Evolutionary conservation across 2,888 invertebrate genomes (phyloP).

Genomic region (Orthosia incerta): DNA sequence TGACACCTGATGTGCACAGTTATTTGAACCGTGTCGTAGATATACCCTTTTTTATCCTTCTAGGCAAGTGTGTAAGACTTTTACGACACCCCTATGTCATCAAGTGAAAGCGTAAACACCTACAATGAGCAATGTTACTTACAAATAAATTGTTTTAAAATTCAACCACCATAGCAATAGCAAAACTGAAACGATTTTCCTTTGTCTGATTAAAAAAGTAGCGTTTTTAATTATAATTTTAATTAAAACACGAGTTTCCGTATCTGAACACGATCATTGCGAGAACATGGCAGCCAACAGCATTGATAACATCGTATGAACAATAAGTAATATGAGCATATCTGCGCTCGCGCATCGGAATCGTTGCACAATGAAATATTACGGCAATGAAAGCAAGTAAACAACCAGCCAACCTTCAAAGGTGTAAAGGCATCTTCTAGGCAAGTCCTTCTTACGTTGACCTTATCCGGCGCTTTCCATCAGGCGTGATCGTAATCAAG

Average conservation of each 20-base stretch:
- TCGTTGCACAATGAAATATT: slow-evolving; percentile 38
- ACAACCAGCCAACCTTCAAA: background rate
- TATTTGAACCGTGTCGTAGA: too few species aligned
- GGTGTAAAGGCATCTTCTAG: too few species aligned
- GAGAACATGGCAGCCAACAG: slow-evolving; percentile 38
- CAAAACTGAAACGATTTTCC: slow-evolving; percentile 14
- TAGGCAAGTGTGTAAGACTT: background rate
- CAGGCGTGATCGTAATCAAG: too few species aligned
- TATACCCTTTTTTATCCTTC: too few species aligned
- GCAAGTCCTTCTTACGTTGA: too few species aligned
- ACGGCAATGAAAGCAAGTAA: slow-evolving; percentile 33
- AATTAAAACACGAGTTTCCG: slow-evolving; percentile 46
- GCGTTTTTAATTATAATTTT: slow-evolving; percentile 41
- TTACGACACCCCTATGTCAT: background rate
- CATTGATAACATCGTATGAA: slow-evolving; percentile 58
- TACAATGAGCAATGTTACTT: background rate
- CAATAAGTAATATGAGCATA: slow-evolving; percentile 51
- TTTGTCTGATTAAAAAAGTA: background rate
- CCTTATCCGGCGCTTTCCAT: too few species aligned
- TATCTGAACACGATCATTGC: slow-evolving; percentile 58
- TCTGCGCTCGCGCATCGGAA: slow-evolving; percentile 41
- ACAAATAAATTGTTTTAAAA: background rate
- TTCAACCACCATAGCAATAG: slow-evolving; percentile 14
- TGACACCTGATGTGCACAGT: too few species aligned
- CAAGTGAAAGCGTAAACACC: background rate